phyloP scores from a whole-genome alignment of 2,888 invertebrate genomes.

The Julus scandinavius region DNA sequence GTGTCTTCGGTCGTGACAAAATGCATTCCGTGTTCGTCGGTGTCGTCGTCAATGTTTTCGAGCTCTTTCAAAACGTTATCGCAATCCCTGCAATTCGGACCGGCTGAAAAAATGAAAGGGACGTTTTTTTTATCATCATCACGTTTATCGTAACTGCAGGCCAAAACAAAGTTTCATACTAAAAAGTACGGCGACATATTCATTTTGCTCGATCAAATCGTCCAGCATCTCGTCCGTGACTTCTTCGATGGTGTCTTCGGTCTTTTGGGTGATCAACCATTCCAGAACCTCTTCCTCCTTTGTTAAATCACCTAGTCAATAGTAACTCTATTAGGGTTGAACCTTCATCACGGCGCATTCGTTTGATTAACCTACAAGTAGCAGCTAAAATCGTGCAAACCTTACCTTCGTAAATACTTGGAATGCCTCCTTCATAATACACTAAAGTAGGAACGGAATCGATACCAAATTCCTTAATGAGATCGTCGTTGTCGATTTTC shows the following conservation, averaged over 20 bases:
- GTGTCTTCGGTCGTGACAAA: slow-evolving; percentile 93
- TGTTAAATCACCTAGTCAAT: slow-evolving; percentile 77
- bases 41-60: slow-evolving; percentile 91
- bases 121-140: neutral
- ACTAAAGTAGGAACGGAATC: slow-evolving; percentile 61
- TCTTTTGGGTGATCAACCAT: slow-evolving; percentile 88
- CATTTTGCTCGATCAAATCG: slow-evolving; percentile 87
- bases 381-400: neutral
- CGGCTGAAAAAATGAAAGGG: slow-evolving; percentile 60
- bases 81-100: slow-evolving; percentile 79
- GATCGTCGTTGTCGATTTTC: slow-evolving; percentile 83
- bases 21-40: slow-evolving; percentile 91
- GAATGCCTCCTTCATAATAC: slow-evolving; percentile 62
- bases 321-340: neutral
- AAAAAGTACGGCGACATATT: slow-evolving; percentile 94
- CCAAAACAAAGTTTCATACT: slow-evolving; percentile 70
- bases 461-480: slow-evolving; percentile 61
- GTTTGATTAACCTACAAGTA: neutral
- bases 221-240: slow-evolving; percentile 90
- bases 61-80: slow-evolving; percentile 85
- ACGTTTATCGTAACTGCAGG: neutral
- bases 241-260: slow-evolving; percentile 91
- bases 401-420: slow-evolving; percentile 61
- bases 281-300: slow-evolving; percentile 92
- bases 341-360: slow-evolving; percentile 27